phyloP scores from a whole-genome alignment of 2,888 invertebrate genomes.

The Erpobdella octoculata region DNA sequence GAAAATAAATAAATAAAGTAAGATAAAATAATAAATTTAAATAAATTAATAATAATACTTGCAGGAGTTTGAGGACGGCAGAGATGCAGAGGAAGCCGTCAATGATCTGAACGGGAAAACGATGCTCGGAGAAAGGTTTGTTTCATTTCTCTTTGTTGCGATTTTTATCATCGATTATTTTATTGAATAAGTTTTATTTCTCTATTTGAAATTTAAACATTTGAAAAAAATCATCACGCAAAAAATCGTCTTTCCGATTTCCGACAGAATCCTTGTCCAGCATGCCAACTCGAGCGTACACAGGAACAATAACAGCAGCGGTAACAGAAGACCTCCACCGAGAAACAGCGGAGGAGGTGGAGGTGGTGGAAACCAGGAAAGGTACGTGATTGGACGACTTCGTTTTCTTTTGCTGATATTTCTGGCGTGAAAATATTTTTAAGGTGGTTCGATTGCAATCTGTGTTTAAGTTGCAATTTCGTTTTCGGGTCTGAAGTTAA shows the following conservation, averaged over 20 bases:
- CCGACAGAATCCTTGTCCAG: conserved; percentile 11
- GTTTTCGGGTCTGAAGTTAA: background rate
- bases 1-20: too few species aligned
- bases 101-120: conserved; percentile 96
- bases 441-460: too few species aligned
- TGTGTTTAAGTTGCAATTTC: background rate
- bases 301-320: conserved; percentile 17
- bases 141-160: background rate
- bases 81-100: conserved; percentile 96
- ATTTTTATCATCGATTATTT: background rate
- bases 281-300: conserved; percentile 25
- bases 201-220: too few species aligned
- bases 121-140: conserved; percentile 78
- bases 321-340: conserved; percentile 2
- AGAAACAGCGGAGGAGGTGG: background rate
- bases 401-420: background rate
- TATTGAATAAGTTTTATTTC: too few species aligned
- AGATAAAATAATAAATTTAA: too few species aligned
- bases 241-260: too few species aligned
- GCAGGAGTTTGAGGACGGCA: conserved; percentile 86
- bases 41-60: background rate
- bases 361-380: background rate
- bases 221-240: too few species aligned
- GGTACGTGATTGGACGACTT: background rate
- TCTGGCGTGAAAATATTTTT: background rate